phyloP scores from a whole-genome alignment of 2,797 vertebrate genomes.

The Hoplostethus mediterraneus region DNA sequence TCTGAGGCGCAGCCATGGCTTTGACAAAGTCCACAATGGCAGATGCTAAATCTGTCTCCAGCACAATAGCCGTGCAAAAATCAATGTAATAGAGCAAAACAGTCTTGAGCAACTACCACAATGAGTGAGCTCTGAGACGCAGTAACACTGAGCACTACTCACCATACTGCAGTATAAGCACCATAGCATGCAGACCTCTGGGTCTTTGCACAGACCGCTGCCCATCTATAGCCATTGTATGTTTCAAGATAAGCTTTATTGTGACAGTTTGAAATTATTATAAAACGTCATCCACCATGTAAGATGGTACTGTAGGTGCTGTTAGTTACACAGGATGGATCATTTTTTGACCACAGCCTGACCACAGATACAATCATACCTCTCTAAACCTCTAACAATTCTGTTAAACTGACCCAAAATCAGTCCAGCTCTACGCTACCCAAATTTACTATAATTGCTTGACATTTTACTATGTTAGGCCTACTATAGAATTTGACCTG shows the following conservation, averaged over 20 bases:
- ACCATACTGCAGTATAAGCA: conserved; percentile 1
- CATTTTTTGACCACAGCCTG: no score
- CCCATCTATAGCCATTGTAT: not conserved
- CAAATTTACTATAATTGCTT: not conserved
- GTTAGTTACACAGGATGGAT: no score
- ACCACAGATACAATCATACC: no score
- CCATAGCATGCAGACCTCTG: conserved; percentile 21
- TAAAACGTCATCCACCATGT: no score
- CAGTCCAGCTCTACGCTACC: not conserved
- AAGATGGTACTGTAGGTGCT: not conserved
- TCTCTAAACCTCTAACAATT: not conserved
- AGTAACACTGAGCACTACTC: conserved; percentile 23
- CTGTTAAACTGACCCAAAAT: not conserved
- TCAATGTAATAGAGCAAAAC: conserved; percentile 60
- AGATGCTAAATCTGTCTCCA: conserved; percentile 54
- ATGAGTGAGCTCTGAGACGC: conserved; percentile 26
- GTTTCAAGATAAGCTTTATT: conserved; percentile 10
- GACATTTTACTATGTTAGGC: conserved; percentile 20
- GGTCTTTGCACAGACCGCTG: conserved; percentile 14
- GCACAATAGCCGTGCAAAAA: conserved; percentile 53
- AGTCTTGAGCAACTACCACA: conserved; percentile 31
- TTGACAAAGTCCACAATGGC: conserved; percentile 61
- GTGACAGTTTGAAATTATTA: conserved; percentile 1
- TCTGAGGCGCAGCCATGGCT: conserved; percentile 41
- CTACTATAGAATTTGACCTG: not conserved